Base-by-base conservation (phyloP, 1,140 invertebrate species). In the Calycopis cecrops region DNA sequence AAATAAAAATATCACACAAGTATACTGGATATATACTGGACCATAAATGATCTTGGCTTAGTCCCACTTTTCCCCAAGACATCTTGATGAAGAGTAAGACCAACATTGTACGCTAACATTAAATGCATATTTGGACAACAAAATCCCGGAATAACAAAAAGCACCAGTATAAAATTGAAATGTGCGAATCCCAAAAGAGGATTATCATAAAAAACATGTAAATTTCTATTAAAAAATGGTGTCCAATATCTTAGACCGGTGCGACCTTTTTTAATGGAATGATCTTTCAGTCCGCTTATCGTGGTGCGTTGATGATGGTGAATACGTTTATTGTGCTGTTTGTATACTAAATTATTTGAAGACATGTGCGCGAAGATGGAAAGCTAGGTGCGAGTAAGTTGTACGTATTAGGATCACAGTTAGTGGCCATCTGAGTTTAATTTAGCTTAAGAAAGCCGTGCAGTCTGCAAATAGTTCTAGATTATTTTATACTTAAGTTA, bases 81-180 rank as follows among this genome's bases (percentile, higher is more conserved):
- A 28, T 28, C 21, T 28, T 6, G 21, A 28, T 28, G 21, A 28
- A 28, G 21, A 28, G 21, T 28, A 28, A 28, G 21, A 28, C 50
- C 50, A 52, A 52, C 18, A 38, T 28, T 38, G 35, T 52, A 52
- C 50, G 18, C 21, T n/a, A 38, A 55, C 11, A 49, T 57, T 62
- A 67, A 67, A 67, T 67, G 64, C 64, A 63, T 52, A 62, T 35
- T 66, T 60, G 62, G 60, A 62, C 60, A 52, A 62, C 57, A 63
- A 47, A 47, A 57, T 34, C 28, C 28, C 44, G 40, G 42, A 44
- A 18, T 48, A 48, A 57, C 44, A 35, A 21, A 47, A 52, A 62
- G 60, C 60, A 62, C 60, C 55, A 44, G 59, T 61, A 28, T 42
- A n/a, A 52, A 44, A 53, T 33, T n/a, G 3, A 57, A 47, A 38